These are phyloP conservation scores for Peribatodes rhomboidaria DNA, from an alignment of 2,888 invertebrate species.

Conservation along the genomic window DNA sequence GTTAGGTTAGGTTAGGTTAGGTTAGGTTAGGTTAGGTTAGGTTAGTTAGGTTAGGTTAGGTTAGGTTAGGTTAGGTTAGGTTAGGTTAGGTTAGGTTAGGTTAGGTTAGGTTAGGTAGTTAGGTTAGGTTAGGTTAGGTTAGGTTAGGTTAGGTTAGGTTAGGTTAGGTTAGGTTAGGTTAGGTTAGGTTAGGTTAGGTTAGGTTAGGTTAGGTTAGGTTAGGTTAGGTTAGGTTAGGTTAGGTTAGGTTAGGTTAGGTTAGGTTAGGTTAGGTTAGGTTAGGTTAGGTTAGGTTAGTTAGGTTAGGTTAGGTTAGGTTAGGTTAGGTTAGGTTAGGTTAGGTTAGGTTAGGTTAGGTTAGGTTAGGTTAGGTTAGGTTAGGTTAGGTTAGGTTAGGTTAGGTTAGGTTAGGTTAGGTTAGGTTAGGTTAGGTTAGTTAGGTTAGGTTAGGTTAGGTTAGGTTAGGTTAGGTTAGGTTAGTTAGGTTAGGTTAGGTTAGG, in stretches of 20 bases:
- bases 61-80: slow-evolving; percentile 12
- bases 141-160: slow-evolving; percentile 15
- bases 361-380: too few relatives aligned
- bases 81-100: slow-evolving; percentile 14
- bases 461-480: slow-evolving; percentile 23
- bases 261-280: slow-evolving; percentile 5
- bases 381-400: too few relatives aligned
- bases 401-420: slow-evolving; percentile 40
- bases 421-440: slow-evolving; percentile 39
- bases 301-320: too few relatives aligned
- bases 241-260: background rate
- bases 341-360: too few relatives aligned
- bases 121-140: slow-evolving; percentile 15
- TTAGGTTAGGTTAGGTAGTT: slow-evolving; percentile 15
- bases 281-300: slow-evolving; percentile 6
- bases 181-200: slow-evolving; percentile 9
- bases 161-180: slow-evolving; percentile 10
- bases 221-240: slow-evolving; percentile 7
- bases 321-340: too few relatives aligned
- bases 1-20: slow-evolving; percentile 8
- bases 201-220: slow-evolving; percentile 11
- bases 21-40: slow-evolving; percentile 8
- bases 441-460: slow-evolving; percentile 34
- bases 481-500: too few relatives aligned
- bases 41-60: slow-evolving; percentile 8